Base-by-base conservation (phyloP, 2,888 invertebrate genomes). In the Dione vanillae region DNA sequence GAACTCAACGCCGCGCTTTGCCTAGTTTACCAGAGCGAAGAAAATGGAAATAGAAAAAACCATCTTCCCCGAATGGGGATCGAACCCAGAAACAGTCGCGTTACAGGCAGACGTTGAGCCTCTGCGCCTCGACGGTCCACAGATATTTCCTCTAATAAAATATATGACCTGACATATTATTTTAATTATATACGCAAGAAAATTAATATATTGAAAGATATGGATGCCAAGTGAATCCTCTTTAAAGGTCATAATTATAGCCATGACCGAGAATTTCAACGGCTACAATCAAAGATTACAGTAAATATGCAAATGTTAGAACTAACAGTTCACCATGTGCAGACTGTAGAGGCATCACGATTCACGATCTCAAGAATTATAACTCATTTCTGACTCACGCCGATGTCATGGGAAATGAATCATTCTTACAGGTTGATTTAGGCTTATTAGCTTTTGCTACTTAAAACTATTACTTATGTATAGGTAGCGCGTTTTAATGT, bases 321-420 rank as follows among this genome's bases (percentile, higher is more conserved):
- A 73, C 47, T 64, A 49, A 51, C 64, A 49, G 75, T 64, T 19
- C 51, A 49, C 51, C 76, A 77, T 78, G 78, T 76, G 64, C 64
- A 37, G 37, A 49, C 37, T 75, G 74, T 69, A 68, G 65, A 69
- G 64, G 71, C 70, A 78, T 79, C 81, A 81, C 79, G 79, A 77
- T 74, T 76, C 79, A 79, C 78, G 79, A 80, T 75, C 78, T 67
- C 65, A 74, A 75, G 77, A 79, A 78, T 79, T 77, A 76, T 73
- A 76, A 75, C 74, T 76, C 76, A 77, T 69, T 76, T 77, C 75
- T 80, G 80, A 81, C 76, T 81, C 82, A 81, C 74, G 70, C 74
- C 70, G 67, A 72, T 77, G 78, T 78, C 77, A 77, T 78, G 78
- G 80, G 78, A 77, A 76, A 71, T 80, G 80, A 79, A 73, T 82